A percentile compares a stretch with the other conserved stretches of the same genome.
Conservation (phyloP, 1,140 invertebrate species). For the Thalassaphorura encarpata region DNA sequence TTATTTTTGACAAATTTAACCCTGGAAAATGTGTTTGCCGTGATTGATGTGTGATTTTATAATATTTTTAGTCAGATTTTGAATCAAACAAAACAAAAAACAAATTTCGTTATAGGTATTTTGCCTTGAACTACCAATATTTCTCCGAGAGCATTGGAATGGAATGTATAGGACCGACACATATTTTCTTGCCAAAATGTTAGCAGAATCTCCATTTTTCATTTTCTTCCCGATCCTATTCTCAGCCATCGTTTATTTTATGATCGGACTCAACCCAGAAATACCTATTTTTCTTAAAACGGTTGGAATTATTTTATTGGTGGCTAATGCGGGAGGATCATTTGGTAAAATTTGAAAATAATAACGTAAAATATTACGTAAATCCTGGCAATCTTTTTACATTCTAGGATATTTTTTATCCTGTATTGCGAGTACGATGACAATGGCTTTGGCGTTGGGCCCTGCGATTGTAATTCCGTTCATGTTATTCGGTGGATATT, state of each 20-base stretch:
- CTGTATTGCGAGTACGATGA: not conserved
- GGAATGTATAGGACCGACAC: slow-evolving; percentile 87
- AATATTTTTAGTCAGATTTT: not conserved
- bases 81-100: too few species aligned
- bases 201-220: slow-evolving; percentile 69
- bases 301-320: slow-evolving; percentile 60
- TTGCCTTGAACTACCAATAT: slow-evolving; percentile 80
- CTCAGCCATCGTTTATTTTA: slow-evolving; percentile 72
- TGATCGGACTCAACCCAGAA: slow-evolving; percentile 69
- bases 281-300: slow-evolving; percentile 62
- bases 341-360: slow-evolving; percentile 57
- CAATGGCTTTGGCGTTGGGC: slow-evolving; percentile 33
- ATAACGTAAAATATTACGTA: slow-evolving; percentile 29
- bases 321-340: slow-evolving; percentile 81
- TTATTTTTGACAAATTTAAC: slow-evolving; percentile 87
- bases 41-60: slow-evolving; percentile 62
- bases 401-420: slow-evolving; percentile 19
- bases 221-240: slow-evolving; percentile 68
- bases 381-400: slow-evolving; percentile 34
- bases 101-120: slow-evolving; percentile 62
- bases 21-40: slow-evolving; percentile 81
- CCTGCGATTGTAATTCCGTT: slow-evolving; percentile 45
- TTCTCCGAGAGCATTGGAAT: slow-evolving; percentile 79
- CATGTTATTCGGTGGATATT: slow-evolving; percentile 34
- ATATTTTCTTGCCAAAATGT: slow-evolving; percentile 84